A percentile compares a stretch with the other conserved stretches of the same genome.
These are phyloP conservation scores for Danio aesculapii DNA, from an alignment of 2,797 vertebrate genomes.

Conservation along the genomic window DNA sequence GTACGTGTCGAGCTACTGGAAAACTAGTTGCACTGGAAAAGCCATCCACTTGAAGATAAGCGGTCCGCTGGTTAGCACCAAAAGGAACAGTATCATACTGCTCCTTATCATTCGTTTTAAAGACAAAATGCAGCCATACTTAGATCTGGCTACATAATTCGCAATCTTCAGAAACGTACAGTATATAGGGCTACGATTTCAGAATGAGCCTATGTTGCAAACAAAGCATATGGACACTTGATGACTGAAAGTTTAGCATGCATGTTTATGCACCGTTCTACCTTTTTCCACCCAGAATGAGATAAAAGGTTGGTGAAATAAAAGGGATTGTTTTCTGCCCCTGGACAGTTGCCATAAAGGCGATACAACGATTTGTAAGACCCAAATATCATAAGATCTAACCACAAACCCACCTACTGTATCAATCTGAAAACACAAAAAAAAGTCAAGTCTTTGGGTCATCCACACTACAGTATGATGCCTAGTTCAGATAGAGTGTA, in stretches of 20 bases:
- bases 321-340: conserved; percentile 1
- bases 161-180: too few species aligned
- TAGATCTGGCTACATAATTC: too few species aligned
- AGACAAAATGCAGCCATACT: too few species aligned
- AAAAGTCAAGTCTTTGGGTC: not conserved
- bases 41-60: too few species aligned
- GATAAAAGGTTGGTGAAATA: not conserved
- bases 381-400: not conserved
- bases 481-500: not conserved
- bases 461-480: conserved; percentile 1
- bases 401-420: not conserved
- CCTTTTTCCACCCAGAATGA: not conserved
- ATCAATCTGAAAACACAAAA: conserved; percentile 15
- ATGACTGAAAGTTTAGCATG: not conserved
- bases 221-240: not conserved
- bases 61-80: too few species aligned
- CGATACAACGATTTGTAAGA: conserved; percentile 4
- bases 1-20: too few species aligned
- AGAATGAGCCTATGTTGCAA: too few species aligned
- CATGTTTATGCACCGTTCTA: not conserved
- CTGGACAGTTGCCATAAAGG: conserved; percentile 2
- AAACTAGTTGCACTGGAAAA: too few species aligned
- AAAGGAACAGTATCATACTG: too few species aligned
- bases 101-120: too few species aligned
- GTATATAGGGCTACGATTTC: too few species aligned